Conservation (phyloP, 2,888 invertebrate species). For the Biston stratarius region DNA sequence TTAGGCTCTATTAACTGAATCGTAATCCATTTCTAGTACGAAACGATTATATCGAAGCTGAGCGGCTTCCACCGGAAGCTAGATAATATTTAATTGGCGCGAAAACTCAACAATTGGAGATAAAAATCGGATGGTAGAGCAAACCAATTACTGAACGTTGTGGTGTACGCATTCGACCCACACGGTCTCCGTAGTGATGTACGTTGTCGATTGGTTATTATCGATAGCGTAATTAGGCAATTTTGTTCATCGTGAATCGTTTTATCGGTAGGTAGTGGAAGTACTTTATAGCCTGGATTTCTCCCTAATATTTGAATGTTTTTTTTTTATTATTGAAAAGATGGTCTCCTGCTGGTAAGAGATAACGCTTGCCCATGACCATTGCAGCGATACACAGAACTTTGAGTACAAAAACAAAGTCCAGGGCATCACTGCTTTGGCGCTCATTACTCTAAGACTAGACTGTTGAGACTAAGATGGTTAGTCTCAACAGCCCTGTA, state of each 20-base stretch:
- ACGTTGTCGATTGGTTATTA: conserved; percentile 22
- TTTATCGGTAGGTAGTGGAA: not conserved
- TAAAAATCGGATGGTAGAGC: conserved; percentile 79
- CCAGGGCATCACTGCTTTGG: too few species aligned
- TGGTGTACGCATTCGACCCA: conserved; percentile 69
- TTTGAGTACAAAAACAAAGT: too few species aligned
- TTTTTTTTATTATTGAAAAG: too few species aligned
- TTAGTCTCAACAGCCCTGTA: too few species aligned
- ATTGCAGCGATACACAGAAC: too few species aligned
- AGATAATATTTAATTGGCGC: conserved; percentile 84
- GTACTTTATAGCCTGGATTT: not conserved
- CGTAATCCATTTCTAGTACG: conserved; percentile 54
- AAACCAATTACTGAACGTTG: conserved; percentile 80
- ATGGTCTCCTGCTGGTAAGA: too few species aligned
- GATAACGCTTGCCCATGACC: too few species aligned
- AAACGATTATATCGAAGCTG: conserved; percentile 64
- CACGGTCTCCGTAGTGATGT: conserved; percentile 59
- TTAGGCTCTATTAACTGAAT: conserved; percentile 47
- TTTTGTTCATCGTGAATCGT: conserved; percentile 1
- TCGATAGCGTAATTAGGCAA: conserved; percentile 37
- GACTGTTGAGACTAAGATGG: too few species aligned
- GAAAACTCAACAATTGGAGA: conserved; percentile 85
- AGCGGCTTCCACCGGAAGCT: conserved; percentile 76
- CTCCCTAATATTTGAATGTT: not conserved
- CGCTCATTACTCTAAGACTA: too few species aligned